Evolutionary conservation across 92 coral and sea anemone species (phyloP).

Genomic region (Zoanthus sansibaricus): DNA sequence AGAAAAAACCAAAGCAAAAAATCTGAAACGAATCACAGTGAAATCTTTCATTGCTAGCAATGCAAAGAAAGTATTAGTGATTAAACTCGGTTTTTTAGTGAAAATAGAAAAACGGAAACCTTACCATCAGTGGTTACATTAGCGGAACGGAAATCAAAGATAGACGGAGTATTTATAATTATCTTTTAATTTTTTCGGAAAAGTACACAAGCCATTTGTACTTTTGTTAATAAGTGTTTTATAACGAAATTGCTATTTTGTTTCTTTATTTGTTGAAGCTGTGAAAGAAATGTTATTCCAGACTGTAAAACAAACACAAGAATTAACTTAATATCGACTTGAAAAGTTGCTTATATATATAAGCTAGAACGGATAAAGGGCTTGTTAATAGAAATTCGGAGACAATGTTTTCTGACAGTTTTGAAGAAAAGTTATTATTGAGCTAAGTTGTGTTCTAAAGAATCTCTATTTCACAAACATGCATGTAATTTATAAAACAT

Average conservation of each 20-base stretch:
- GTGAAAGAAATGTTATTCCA: neutral
- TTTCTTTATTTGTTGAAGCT: slow-evolving; percentile 16
- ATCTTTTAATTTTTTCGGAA: slow-evolving; percentile 3
- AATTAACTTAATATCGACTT: neutral
- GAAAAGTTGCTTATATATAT: slow-evolving; percentile 1
- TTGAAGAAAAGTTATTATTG: no score
- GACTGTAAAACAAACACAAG: slow-evolving; percentile 6
- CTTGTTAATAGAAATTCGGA: no score
- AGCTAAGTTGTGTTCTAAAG: no score
- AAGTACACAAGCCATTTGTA: slow-evolving; percentile 9
- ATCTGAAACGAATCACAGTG: neutral
- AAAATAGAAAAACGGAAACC: neutral
- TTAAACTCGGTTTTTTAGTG: neutral
- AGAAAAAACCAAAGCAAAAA: neutral
- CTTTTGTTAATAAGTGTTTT: slow-evolving; percentile 3
- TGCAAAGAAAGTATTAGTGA: neutral
- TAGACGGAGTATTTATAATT: slow-evolving; percentile 21
- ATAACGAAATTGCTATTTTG: neutral
- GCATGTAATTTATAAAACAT: no score
- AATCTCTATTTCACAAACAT: no score
- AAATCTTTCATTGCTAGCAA: slow-evolving; percentile 6
- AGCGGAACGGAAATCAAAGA: neutral
- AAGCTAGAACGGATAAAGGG: neutral
- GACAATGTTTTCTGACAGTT: no score
- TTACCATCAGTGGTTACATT: neutral